phyloP scores from a whole-genome alignment of 1,140 invertebrate genomes.

The Scaptomyza hsui region DNA sequence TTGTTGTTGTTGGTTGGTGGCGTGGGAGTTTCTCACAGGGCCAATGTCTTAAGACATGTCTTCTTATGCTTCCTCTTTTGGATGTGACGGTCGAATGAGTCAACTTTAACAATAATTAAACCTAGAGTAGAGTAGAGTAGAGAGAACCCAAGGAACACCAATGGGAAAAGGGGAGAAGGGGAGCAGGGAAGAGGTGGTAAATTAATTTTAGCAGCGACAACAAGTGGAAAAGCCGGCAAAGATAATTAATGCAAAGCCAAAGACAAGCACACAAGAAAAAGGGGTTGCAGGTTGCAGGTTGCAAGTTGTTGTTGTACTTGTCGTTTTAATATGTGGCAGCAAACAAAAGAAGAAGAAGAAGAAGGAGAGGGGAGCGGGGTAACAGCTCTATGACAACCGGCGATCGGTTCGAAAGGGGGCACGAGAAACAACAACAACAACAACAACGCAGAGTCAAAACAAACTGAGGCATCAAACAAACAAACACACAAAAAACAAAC shows the following conservation, averaged over 20 bases:
- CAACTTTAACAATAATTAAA: conserved; percentile 61
- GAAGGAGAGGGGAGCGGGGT: conserved; percentile 23
- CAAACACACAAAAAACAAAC: conserved; percentile 30
- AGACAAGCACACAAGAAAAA: conserved; percentile 43
- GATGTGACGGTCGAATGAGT: conserved; percentile 31
- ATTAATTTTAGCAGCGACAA: conserved; percentile 67
- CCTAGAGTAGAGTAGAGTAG: no score
- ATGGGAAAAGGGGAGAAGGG: neutral
- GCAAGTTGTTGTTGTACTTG: conserved; percentile 6
- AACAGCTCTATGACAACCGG: conserved; percentile 41
- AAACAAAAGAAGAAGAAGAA: conserved; percentile 6
- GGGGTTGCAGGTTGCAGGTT: conserved; percentile 37
- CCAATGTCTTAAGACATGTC: conserved; percentile 17
- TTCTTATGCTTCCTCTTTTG: neutral
- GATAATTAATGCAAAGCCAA: conserved; percentile 67
- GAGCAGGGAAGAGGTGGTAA: conserved; percentile 32
- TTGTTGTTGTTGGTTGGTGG: conserved; percentile 13
- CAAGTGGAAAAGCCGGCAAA: conserved; percentile 51
- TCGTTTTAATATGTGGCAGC: conserved; percentile 63
- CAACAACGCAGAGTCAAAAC: conserved; percentile 59
- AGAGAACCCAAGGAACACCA: conserved; percentile 18
- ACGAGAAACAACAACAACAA: conserved; percentile 15
- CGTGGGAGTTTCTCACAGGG: conserved; percentile 73
- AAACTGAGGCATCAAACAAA: conserved; percentile 57
- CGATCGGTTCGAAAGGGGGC: conserved; percentile 28